These are phyloP conservation scores for Ganaspis brasiliensis DNA, from an alignment of 2,888 invertebrate species.

Conservation along the genomic window DNA sequence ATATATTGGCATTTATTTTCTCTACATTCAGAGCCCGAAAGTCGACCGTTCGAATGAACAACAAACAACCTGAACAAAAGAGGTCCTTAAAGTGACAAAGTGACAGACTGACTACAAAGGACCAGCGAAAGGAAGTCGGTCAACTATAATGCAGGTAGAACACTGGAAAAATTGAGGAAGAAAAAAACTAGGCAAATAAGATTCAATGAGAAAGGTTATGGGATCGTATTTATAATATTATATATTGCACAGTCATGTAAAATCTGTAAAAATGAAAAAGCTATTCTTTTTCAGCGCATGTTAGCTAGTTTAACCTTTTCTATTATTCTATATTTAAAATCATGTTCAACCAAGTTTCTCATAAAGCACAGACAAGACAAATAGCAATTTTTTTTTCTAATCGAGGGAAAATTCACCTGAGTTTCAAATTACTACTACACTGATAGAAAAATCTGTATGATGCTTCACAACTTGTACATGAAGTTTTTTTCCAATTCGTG, in stretches of 20 bases:
- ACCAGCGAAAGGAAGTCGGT: constrained; percentile 22
- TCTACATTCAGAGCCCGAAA: neutral
- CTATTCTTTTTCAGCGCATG: no score
- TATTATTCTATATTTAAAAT: no score
- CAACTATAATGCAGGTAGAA: constrained; percentile 20
- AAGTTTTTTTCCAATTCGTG: no score
- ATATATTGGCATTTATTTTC: constrained; percentile 7
- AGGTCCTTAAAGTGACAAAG: constrained; percentile 34
- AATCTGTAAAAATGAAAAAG: constrained; percentile 5
- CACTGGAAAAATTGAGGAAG: neutral
- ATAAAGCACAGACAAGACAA: no score
- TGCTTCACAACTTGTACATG: no score
- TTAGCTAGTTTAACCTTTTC: no score
- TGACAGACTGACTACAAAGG: constrained; percentile 34
- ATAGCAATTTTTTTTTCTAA: no score
- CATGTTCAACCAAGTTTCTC: no score
- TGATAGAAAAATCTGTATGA: no score
- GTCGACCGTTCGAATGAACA: constrained; percentile 19
- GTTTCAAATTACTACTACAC: no score
- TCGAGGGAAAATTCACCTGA: no score
- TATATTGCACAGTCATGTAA: no score
- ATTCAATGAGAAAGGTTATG: constrained; percentile 2
- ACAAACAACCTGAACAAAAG: constrained; percentile 21
- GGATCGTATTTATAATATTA: neutral
- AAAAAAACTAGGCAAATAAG: constrained; percentile 10